phyloP scores from a whole-genome alignment of 2,888 invertebrate genomes.

The Dicyrtomina minuta region DNA sequence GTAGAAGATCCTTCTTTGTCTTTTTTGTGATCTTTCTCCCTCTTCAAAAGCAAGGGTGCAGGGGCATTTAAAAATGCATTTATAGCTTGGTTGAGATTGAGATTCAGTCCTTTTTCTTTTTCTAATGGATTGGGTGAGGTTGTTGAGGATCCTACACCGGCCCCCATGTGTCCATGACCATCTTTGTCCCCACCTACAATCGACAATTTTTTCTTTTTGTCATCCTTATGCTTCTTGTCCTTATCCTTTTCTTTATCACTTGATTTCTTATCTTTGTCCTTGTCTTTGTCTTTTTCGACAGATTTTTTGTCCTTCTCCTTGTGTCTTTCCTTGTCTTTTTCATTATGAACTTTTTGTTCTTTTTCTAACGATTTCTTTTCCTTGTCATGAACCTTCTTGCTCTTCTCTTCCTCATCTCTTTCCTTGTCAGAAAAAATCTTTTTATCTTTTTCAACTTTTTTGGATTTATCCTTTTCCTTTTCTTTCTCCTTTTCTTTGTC shows the following conservation, averaged over 20 bases:
- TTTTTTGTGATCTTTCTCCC: constrained; percentile 40
- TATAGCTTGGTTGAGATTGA: constrained; percentile 38
- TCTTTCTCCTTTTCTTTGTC: constrained; percentile 28
- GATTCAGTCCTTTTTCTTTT: constrained; percentile 16
- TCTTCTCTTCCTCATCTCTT: constrained; percentile 20
- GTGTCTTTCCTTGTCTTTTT: constrained; percentile 37
- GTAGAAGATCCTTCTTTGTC: constrained; percentile 39
- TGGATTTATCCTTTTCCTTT: constrained; percentile 37
- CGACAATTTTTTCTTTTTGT: constrained; percentile 36
- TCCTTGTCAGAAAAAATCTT: constrained; percentile 17
- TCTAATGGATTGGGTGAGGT: constrained; percentile 7
- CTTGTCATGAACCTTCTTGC: constrained; percentile 40
- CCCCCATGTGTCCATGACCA: not conserved
- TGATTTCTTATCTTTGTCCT: no score
- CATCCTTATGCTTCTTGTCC: constrained; percentile 39
- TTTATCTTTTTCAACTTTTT: constrained; percentile 19
- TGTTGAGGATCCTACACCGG: no score
- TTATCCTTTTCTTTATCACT: constrained; percentile 37
- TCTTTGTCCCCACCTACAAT: constrained; percentile 15
- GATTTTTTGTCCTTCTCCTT: constrained; percentile 42
- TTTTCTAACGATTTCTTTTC: constrained; percentile 38
- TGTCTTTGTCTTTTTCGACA: constrained; percentile 37
- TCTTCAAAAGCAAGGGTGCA: constrained; percentile 43
- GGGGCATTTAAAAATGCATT: constrained; percentile 53
- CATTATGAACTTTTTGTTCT: constrained; percentile 39